Base-by-base conservation (phyloP, 2,797 vertebrate species). In the Squalus acanthias region DNA sequence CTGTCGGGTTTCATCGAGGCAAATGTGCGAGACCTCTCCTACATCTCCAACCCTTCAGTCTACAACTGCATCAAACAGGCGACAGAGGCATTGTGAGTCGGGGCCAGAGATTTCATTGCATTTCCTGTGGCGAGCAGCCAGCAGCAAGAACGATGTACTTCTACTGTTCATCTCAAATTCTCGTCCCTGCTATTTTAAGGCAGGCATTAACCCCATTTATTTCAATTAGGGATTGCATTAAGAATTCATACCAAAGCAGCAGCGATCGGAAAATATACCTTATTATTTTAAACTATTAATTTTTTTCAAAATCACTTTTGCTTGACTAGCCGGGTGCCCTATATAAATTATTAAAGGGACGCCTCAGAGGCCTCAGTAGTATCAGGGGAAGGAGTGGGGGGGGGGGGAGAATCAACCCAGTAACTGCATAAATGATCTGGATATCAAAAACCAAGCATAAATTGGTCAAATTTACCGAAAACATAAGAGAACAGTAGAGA, bases 141-240 rank as follows among this genome's bases (percentile, higher is more conserved):
- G n/a, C 17, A 69, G n/a, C n/a, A 93, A 93, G 91, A 69, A 46
- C 63, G 57, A 24, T 93, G 91, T n/a, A 12, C 8, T 46, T 17
- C 46, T 50, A 85, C 20, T 39, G 46, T 85, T 85, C n/a, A 39
- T 65, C 60, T 22, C 2, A n/a, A 92, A 57, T 89, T 89, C 53
- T 24, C 63, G 26, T 46, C n/a, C 8, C n/a, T 69, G 63, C 63
- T 24, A 39, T 69, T 93, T 69, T 67, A 69, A 93, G 39, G 7
- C n/a, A 93, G 63, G n/a, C 91, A 93, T 69, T 93, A 69, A 69
- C 63, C n/a, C 20, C 65, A 69, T 46, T 69, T 93, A 93, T 93
- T 93, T 93, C 65, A 93, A 46, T 93, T 93, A 69, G 22, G 8
- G 20, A 10, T 39, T 93, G n/a, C 91, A 93, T 93, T 93, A 46